phyloP scores from a whole-genome alignment of 2,888 invertebrate species.

The Siphonodentalium dalli region DNA sequence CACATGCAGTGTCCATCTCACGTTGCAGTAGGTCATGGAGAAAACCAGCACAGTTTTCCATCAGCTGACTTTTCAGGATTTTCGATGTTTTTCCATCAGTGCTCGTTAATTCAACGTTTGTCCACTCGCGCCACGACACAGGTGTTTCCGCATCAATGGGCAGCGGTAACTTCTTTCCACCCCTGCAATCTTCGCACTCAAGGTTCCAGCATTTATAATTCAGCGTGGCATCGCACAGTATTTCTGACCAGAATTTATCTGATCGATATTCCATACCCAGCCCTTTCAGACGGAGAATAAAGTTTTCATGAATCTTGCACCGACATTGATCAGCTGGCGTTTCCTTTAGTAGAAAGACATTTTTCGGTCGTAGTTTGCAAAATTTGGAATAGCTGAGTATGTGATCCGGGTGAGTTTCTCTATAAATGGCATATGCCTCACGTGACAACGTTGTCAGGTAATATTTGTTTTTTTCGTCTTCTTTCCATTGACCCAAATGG shows the following conservation, averaged over 20 bases:
- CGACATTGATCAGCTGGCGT: background rate
- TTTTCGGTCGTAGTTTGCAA: background rate
- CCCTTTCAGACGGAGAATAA: background rate
- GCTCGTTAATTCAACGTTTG: no score
- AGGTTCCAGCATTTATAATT: background rate
- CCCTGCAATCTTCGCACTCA: background rate
- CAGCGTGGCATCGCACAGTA: background rate
- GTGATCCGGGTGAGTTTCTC: background rate
- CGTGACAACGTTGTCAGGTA: background rate
- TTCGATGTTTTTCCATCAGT: no score
- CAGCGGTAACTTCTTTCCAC: background rate
- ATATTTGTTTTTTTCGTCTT: no score
- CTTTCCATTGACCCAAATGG: background rate
- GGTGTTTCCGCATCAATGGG: no score
- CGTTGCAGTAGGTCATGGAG: no score
- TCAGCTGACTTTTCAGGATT: no score
- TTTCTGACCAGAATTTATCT: background rate
- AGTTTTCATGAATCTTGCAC: slow-evolving; percentile 2
- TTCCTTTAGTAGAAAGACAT: background rate
- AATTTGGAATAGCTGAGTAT: background rate
- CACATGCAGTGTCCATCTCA: no score
- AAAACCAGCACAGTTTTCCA: no score
- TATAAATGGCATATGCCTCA: slow-evolving; percentile 1
- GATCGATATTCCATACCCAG: background rate
- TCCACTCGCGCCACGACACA: no score